phyloP scores from a whole-genome alignment of 2,888 invertebrate genomes.

The Hyalella azteca region DNA sequence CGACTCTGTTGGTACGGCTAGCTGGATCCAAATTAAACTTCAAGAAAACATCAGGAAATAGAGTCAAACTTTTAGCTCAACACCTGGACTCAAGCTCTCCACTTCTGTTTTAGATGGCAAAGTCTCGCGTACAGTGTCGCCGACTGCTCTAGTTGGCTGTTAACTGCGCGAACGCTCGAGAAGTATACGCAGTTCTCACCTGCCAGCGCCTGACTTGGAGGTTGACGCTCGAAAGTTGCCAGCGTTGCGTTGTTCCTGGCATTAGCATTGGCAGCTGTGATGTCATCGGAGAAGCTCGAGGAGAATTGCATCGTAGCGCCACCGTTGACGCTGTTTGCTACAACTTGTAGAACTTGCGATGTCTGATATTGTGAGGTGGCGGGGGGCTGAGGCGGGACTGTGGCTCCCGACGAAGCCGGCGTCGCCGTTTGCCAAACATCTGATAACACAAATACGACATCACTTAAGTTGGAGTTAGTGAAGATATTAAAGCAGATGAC shows the following conservation, averaged over 20 bases:
- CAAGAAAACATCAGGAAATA: too few relatives aligned
- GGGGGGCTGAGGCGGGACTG: neutral
- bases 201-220: neutral
- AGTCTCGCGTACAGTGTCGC: too few relatives aligned
- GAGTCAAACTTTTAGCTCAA: too few relatives aligned
- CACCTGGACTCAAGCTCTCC: too few relatives aligned
- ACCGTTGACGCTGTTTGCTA: neutral
- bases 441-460: slow-evolving; percentile 3
- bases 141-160: too few relatives aligned
- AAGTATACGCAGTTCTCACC: slow-evolving; percentile 17
- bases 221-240: slow-evolving; percentile 2
- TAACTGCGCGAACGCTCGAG: too few relatives aligned
- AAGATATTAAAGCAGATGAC: too few relatives aligned
- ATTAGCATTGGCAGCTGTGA: neutral
- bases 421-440: slow-evolving; percentile 6
- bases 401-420: neutral
- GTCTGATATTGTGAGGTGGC: neutral
- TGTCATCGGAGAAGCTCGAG: neutral
- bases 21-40: too few relatives aligned
- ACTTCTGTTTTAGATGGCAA: too few relatives aligned
- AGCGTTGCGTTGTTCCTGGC: neutral
- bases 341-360: neutral
- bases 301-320: neutral
- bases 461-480: too few relatives aligned
- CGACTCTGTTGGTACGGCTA: too few relatives aligned